phyloP scores from a whole-genome alignment of 2,797 vertebrate species.

The Pygocentrus nattereri region DNA sequence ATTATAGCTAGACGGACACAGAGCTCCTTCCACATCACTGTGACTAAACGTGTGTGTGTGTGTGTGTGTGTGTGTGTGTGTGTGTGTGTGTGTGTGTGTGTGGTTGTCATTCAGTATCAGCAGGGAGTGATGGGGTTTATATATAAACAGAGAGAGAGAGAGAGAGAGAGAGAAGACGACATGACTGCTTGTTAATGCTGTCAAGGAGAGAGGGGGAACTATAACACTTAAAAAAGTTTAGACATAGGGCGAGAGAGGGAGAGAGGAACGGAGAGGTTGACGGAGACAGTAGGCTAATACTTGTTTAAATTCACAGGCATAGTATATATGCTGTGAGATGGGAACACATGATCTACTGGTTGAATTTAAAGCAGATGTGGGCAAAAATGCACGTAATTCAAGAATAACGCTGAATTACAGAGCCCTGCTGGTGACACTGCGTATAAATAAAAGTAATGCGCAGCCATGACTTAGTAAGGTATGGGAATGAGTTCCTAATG shows the following conservation, averaged over 20 bases:
- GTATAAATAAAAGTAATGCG: no score
- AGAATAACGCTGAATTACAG: conserved; percentile 8
- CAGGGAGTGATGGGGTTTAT: conserved; percentile 17
- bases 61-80: conserved; percentile 39
- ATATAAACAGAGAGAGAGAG: conserved; percentile 41
- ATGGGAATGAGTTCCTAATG: no score
- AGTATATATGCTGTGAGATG: background rate
- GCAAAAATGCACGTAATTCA: conserved; percentile 1
- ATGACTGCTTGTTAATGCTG: conserved; percentile 54
- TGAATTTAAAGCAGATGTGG: background rate
- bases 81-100: conserved; percentile 33
- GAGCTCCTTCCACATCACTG: background rate
- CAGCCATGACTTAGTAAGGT: no score
- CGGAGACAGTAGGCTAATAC: background rate
- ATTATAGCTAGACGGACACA: conserved; percentile 23
- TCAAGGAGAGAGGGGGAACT: conserved; percentile 4
- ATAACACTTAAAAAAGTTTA: conserved; percentile 20
- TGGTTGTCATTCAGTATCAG: conserved; percentile 40
- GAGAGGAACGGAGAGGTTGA: background rate
- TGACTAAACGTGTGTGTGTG: conserved; percentile 27
- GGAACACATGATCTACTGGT: background rate
- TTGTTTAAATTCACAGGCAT: conserved; percentile 13
- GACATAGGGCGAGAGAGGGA: conserved; percentile 6
- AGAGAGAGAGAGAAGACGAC: conserved; percentile 56
- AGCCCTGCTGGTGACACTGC: no score